Percentiles rank a stretch among this genome's conserved stretches.
phyloP scores from a whole-genome alignment of 2,113 vertebrate species.

The Podiceps cristatus region DNA sequence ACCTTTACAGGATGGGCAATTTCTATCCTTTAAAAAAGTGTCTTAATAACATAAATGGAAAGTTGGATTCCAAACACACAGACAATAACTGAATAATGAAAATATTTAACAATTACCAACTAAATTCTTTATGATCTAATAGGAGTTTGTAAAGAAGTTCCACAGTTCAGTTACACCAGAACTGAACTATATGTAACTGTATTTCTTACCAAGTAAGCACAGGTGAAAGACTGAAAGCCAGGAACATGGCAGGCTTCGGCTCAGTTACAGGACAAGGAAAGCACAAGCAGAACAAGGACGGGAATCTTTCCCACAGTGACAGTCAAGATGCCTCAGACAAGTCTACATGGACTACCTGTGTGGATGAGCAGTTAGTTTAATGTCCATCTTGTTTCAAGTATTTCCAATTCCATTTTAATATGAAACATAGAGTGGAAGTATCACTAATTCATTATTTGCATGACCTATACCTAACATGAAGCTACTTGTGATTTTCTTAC shows the following conservation, averaged over 20 bases:
- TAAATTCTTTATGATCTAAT: neutral
- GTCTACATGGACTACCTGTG: neutral
- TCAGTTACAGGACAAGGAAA: neutral
- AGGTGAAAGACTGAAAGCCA: neutral
- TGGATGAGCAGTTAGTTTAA: neutral
- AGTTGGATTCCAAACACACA: neutral
- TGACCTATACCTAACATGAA: neutral
- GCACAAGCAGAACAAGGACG: neutral
- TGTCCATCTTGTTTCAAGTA: neutral
- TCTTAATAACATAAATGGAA: neutral
- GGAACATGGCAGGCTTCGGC: neutral
- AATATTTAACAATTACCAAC: neutral
- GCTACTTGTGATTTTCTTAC: neutral
- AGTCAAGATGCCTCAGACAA: neutral
- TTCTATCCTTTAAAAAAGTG: neutral
- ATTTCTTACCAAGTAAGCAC: neutral
- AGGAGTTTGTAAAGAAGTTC: neutral
- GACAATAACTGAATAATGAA: constrained; percentile 40
- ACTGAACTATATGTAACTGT: neutral
- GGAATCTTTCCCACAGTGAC: neutral
- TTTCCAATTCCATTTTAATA: neutral
- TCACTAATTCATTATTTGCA: neutral
- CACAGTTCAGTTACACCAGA: neutral
- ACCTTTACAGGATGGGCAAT: neutral
- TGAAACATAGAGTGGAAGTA: neutral